Conservation (phyloP, 2,113 vertebrate genomes). For the Chaetura pelagica region DNA sequence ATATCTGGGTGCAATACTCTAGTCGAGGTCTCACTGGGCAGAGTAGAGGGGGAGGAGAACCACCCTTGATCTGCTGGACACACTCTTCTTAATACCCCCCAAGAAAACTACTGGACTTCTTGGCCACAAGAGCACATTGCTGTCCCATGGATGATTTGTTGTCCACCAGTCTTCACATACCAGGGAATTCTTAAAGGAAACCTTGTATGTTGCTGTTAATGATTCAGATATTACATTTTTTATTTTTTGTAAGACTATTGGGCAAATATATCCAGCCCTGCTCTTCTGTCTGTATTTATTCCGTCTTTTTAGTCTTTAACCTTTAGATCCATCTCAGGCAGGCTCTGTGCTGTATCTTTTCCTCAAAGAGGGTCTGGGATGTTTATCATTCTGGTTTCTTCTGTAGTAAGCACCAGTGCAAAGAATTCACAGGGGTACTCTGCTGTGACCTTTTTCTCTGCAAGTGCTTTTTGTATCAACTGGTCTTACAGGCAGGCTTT, state of each 20-base stretch:
- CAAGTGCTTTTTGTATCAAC: background rate
- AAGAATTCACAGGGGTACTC: background rate
- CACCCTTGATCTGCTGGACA: too few species aligned
- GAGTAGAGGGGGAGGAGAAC: too few species aligned
- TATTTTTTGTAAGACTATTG: background rate
- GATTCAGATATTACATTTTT: conserved; percentile 39
- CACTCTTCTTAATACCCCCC: too few species aligned
- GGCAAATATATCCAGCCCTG: background rate
- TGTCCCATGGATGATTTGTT: too few species aligned
- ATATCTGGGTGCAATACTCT: too few species aligned
- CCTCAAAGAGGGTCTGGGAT: background rate
- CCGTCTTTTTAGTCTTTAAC: background rate
- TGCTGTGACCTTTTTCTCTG: background rate
- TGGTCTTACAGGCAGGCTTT: background rate
- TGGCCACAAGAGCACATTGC: too few species aligned
- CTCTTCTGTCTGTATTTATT: background rate
- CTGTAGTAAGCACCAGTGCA: background rate
- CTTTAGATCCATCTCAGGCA: background rate
- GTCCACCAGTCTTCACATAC: background rate
- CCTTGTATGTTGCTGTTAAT: conserved; percentile 29
- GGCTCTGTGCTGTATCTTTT: background rate
- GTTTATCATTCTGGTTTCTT: background rate
- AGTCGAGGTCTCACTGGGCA: too few species aligned
- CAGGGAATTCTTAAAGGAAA: background rate
- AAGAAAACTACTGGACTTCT: too few species aligned